Evolutionary conservation across 2,888 invertebrate genomes (phyloP).

Genomic region (Cryptus armator): DNA sequence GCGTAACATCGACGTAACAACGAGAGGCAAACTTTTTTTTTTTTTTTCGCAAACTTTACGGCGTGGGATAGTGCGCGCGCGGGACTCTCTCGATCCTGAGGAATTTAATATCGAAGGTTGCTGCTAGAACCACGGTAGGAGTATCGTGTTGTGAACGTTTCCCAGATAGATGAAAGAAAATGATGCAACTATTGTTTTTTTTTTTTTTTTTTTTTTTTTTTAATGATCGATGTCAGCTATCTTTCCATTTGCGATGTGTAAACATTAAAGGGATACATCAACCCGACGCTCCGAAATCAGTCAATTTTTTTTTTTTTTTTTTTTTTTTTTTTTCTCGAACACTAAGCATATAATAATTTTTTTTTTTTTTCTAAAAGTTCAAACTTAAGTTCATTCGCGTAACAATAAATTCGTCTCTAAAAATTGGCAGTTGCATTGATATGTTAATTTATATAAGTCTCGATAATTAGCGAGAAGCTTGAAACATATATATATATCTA

Average conservation of each 20-base stretch:
- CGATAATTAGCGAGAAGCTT: not conserved
- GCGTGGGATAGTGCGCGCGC: constrained; percentile 43
- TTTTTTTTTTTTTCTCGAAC: no score
- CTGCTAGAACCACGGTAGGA: not conserved
- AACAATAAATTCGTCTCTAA: no score
- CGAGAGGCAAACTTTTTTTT: constrained; percentile 37
- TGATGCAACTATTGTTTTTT: not conserved
- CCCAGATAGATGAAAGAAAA: constrained; percentile 10
- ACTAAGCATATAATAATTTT: no score
- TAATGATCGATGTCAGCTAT: not conserved
- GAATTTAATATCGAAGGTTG: constrained; percentile 53
- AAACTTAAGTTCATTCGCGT: no score
- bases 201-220: not conserved
- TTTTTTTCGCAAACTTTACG: constrained; percentile 21
- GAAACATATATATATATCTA: not conserved
- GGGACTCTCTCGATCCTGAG: constrained; percentile 25
- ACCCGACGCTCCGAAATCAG: no score
- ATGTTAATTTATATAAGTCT: no score
- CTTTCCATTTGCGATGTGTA: not conserved
- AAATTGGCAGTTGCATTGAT: no score
- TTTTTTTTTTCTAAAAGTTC: no score
- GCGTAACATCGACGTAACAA: constrained; percentile 17
- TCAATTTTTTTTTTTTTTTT: no score
- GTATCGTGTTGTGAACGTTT: constrained; percentile 24
- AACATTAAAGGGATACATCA: not conserved